Conservation (phyloP, 2,113 vertebrate genomes). For the Prochilodus magdalenae region DNA sequence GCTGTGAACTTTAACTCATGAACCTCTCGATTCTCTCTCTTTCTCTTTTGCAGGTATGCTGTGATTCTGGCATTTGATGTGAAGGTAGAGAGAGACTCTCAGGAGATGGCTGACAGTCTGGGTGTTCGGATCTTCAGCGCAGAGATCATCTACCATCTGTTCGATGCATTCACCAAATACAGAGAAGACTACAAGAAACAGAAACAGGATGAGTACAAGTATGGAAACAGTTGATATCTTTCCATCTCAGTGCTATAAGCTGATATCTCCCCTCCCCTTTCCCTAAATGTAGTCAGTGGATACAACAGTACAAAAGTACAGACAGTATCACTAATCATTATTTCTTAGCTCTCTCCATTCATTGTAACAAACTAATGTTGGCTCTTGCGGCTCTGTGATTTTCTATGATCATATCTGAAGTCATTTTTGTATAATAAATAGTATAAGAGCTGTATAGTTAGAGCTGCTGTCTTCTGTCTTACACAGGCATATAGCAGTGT, state of each 20-base stretch:
- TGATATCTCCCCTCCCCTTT: too few relatives aligned
- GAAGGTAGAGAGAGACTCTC: conserved; percentile 93
- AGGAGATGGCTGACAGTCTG: conserved; percentile 96
- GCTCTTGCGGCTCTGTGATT: too few relatives aligned
- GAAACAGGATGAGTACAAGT: conserved; percentile 99
- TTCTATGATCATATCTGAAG: too few relatives aligned
- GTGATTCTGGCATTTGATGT: conserved; percentile 97
- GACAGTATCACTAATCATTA: too few relatives aligned
- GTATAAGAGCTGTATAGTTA: too few relatives aligned
- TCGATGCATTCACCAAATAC: conserved; percentile 98
- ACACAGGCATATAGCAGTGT: conserved; percentile 90
- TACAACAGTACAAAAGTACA: too few relatives aligned
- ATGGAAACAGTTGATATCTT: conserved; percentile 50
- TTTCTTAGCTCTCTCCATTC: too few relatives aligned
- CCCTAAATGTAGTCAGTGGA: too few relatives aligned
- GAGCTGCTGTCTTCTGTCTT: neutral
- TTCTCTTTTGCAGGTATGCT: conserved; percentile 79
- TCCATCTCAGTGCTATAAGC: neutral
- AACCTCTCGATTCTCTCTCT: neutral
- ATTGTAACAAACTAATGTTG: too few relatives aligned
- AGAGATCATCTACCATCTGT: conserved; percentile 98
- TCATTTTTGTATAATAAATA: too few relatives aligned
- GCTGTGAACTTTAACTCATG: too few relatives aligned
- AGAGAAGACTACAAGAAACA: conserved; percentile 98
- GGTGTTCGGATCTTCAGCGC: conserved; percentile 95